Base-by-base conservation (phyloP, 1,140 invertebrate genomes). In the Zaprionus inermis region DNA sequence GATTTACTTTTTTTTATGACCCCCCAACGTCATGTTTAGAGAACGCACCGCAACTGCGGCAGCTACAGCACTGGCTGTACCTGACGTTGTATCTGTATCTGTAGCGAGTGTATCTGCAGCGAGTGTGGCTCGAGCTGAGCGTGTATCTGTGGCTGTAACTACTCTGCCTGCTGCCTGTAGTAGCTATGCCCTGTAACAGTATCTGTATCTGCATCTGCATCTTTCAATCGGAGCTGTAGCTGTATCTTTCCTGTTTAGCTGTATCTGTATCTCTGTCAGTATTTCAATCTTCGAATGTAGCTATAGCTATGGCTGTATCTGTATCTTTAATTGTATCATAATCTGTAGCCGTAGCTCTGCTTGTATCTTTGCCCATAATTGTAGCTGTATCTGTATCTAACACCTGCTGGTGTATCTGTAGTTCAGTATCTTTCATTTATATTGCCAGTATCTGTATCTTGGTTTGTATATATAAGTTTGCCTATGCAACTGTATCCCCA, bases 1-100 rank as follows among this genome's bases (percentile, higher is more conserved):
- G 72, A 64, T 70, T 75, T 75, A 63, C 44, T 75, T 75, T 66
- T 57, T 70, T 71, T 65, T 75, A 75, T 71, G 72, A 59, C 65
- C 41, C 65, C 65, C 60, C 63, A 67, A 58, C 65, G 65, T 67
- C 65, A 44, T 64, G 68, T 59, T 68, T 63, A 61, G 60, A 69
- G 16, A 49, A n/a, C 12, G 36, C 36, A 38, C 14, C 61, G 36
- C 61, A 66, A 54, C 16, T 46, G 54, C 49, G 1, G 36, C 28
- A 38, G 38, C 4, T 46, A 46, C 20, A 20, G 51, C 14, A 7
- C 51, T 30, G n/a, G 6, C 24, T 54, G 22, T 24, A 54, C 14
- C 51, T 54, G 22, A 63, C 9, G 11, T 12, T 52, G 41, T 32
- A 44, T 28, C 54, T 60, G 34, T 59, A 36, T 18, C 44, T 68